Evolutionary conservation across 2,797 vertebrate genomes (phyloP), one percentile per base, ranked within the genome.

Genomic region (Glossophaga mutica): DNA sequence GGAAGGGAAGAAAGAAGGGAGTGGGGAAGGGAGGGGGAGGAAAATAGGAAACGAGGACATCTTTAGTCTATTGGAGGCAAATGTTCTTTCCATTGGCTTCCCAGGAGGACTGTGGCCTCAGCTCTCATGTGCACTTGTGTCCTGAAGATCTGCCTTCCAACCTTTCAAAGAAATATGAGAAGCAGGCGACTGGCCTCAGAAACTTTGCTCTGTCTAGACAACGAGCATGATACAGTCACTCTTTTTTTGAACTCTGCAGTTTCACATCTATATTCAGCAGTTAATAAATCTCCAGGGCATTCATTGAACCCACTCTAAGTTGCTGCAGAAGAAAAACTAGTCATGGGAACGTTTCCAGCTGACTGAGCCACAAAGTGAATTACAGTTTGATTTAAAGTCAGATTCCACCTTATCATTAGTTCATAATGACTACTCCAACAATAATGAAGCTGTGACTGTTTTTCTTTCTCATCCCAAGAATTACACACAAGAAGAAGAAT

Each of bases 361-460:
- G 84, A 68, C 34, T 81, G 73, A 87, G 67, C 42, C 44, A 39
- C 15, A 42, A 19, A 65, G 21, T 87, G 76, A 65, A 14, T 62
- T 87, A 46, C 0, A 57, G 88, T 81, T 82, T 52, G 50, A 96
- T 74, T 83, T 90, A 46, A 89, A 89, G 77, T 68, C 88, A 22
- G 77, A 46, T 24, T 91, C 21, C 29, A 24, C 82, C 62, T 1
- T 1, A 0, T 89, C 71, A 42, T 77, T 97, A 98, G 97, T 89
- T 77, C 32, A 48, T 91, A 78, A 94, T 3, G 97, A 98, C 67
- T 55, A 1, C 15, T 32, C 77, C 67, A 15, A 48, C 48, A 48
- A 11, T 26, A 74, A 76, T 50, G 70, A 92, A 62, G n/a, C 18
- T 12, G 9, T 62, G n/a, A 5, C 48, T 78, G 18, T 26, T 42